Base-by-base conservation (phyloP, 2,888 invertebrate species). In the Orchestes rusci region DNA sequence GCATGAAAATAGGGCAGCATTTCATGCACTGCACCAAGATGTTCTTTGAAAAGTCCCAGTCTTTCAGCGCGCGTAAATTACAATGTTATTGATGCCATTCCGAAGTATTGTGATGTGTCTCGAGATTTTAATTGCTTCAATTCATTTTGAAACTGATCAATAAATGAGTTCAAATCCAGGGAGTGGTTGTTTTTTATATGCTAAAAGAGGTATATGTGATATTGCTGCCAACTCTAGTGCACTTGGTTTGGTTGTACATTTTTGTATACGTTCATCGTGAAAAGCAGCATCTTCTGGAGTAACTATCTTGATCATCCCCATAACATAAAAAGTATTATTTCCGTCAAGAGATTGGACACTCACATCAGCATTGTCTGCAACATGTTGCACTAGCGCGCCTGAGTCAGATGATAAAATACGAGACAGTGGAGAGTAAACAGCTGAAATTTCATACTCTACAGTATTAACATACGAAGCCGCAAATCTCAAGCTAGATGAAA, bases 1-100 rank as follows among this genome's bases (percentile, higher is more conserved):
- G 64, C 60, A 53, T 65, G 60, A 50, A 65, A 65, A 52, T 52
- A 59, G 3, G 65, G 64, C 16, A 66, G 16, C 57, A 65, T 64
- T 43, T 20, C 43, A 34, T 35, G 34, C 7, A 48, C 37, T 15
- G 28, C 30, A 13, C 43, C 13, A 16, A 52, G 48, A 34, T 49
- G 51, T 17, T 16, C 29, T 10, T 36, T 44, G 28, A 19, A 39
- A 31, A 36, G 23, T 23, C 23, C 23, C 23, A 23, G 23, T 10
- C 23, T 23, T 23, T 23, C 23, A 23, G 23, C 23, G 23, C 23
- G 23, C 5, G 10, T 23, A 23, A 23, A 23, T 5, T 23, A 5
- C 10, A 7, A 10, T 7, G 23, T 10, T 23, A 23, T 23, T 10
- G 23, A 23, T 10, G 10, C 23, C 23, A 23, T 23, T 7, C 10